Evolutionary conservation across 2,888 invertebrate species (phyloP), one percentile per base, ranked within the genome.

Genomic region (Caenorhabditis plicata): DNA sequence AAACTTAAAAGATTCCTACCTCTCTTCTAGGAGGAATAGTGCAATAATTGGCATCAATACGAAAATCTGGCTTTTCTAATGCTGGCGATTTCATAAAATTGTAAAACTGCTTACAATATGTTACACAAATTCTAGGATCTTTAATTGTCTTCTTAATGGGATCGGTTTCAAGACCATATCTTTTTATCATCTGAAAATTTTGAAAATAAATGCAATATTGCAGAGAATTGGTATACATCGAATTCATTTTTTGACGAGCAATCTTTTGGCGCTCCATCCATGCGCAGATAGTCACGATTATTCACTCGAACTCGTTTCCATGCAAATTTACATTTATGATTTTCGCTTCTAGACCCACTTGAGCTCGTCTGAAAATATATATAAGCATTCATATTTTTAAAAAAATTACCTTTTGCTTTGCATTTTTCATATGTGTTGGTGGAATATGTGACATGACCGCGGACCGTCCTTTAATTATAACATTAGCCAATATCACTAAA

Each of bases 1-100:
- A n/a, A 41, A 41, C 5, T 41, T 8, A 3, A 7, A 36, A 36
- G n/a, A 41, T 11, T 15, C 7, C 5, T 41, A 41, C 45, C 29
- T 58, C 58, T 41, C 58, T 23, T 45, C 45, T 52, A 13, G 52
- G 48, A 11, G 48, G 52, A 13, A 45, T 26, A 8, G 52, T 33
- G 20, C 46, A 42, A 15, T 42, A 58, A 36, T 49, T 49, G 4
- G 58, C 39, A 31, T 58, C 58, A 9, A 58, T 26, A 1, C 33
- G 40, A 13, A 51, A 33, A 17, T 19, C 31, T 2, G 58, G 52
- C 2, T 17, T 11, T 3, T 29, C 8, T n/a, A 20, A 39, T 1
- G 33, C 44, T 17, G 22, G 7, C 4, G n/a, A 25, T 5, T 25
- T 42, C 27, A 47, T 25, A 0, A 11, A 4, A 20, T 4, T 13